Evolutionary conservation across 2,113 vertebrate species (phyloP).

Genomic region (Micronycteris hirsuta): DNA sequence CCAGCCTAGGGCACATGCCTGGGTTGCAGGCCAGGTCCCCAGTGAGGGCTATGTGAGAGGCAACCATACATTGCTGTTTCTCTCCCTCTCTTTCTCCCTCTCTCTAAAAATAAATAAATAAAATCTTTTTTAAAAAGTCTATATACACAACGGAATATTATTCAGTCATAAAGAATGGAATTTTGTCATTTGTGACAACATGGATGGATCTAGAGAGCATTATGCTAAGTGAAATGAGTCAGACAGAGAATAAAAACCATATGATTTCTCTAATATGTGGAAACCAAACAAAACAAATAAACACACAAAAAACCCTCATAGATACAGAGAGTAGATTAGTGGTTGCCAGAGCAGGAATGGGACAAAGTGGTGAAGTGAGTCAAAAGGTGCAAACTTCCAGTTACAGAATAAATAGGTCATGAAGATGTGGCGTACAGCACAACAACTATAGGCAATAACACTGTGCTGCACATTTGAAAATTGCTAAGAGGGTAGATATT

Average conservation of each 20-base stretch:
- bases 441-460: background rate
- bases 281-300: background rate
- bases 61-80: no score
- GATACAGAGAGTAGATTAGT: background rate
- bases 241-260: background rate
- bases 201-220: background rate
- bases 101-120: no score
- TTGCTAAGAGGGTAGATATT: background rate
- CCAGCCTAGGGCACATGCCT: no score
- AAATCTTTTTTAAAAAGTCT: no score
- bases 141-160: no score
- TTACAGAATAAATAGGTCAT: background rate
- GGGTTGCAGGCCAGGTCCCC: no score
- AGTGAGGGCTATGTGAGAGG: no score
- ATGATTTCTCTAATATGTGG: background rate
- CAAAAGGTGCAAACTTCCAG: background rate
- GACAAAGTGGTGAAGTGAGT: background rate
- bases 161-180: background rate
- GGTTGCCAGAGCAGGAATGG: background rate
- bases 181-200: background rate
- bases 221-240: background rate
- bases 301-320: background rate
- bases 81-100: no score
- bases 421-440: background rate
- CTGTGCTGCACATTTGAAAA: background rate